These are phyloP conservation scores for Xestoiulus laeticollis DNA, from an alignment of 2,888 invertebrate genomes.

Conservation along the genomic window DNA sequence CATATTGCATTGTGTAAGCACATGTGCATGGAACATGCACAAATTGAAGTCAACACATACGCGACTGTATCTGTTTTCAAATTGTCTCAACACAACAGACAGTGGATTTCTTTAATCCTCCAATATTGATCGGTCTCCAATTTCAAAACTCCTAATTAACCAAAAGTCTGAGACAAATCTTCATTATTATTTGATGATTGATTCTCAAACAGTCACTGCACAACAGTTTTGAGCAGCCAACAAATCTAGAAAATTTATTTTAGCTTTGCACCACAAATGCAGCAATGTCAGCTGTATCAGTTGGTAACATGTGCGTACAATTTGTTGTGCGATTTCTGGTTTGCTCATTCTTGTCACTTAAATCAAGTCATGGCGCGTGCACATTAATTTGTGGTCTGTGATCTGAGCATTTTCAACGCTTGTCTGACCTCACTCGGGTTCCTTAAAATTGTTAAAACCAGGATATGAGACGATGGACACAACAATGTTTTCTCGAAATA, in stretches of 20 bases:
- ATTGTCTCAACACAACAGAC: neutral
- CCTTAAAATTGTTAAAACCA: slow-evolving; percentile 11
- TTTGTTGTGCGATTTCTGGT: neutral
- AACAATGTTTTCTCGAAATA: neutral
- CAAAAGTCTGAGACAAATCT: no score
- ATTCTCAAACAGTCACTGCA: neutral
- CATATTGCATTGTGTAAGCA: neutral
- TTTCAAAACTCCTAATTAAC: neutral
- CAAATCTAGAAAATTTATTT: neutral
- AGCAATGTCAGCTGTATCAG: neutral
- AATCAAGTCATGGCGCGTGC: neutral
- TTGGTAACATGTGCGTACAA: neutral
- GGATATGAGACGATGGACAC: neutral
- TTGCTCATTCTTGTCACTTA: neutral
- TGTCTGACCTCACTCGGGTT: neutral
- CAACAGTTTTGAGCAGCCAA: neutral
- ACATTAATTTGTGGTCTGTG: neutral
- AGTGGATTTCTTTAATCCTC: no score
- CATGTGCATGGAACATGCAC: neutral
- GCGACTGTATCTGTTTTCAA: neutral
- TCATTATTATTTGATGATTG: neutral
- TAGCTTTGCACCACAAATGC: neutral
- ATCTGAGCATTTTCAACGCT: neutral
- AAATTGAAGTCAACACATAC: neutral
- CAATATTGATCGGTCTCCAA: no score